These are phyloP conservation scores for Camponotus pennsylvanicus DNA, from an alignment of 1,140 invertebrate species.

Conservation along the genomic window DNA sequence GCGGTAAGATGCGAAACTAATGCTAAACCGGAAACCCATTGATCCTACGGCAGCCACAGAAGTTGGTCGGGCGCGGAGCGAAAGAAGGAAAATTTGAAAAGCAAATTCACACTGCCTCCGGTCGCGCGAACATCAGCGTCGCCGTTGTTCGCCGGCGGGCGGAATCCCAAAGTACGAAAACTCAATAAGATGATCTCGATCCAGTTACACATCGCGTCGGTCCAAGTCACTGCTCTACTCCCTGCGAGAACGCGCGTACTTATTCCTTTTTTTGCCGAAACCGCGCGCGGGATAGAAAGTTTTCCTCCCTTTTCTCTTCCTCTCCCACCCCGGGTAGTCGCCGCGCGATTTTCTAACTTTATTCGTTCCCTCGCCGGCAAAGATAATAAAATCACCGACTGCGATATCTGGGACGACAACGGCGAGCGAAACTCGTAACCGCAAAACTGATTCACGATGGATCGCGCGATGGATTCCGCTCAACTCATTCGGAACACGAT, in stretches of 20 bases:
- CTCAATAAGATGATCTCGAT: conserved; percentile 67
- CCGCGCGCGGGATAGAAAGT: conserved; percentile 46
- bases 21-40: conserved; percentile 56
- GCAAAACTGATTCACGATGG: conserved; percentile 28
- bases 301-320: conserved; percentile 12
- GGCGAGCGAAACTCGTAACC: conserved; percentile 21
- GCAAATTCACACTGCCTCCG: conserved; percentile 62
- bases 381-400: conserved; percentile 53
- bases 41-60: conserved; percentile 32
- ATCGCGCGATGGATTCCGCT: neutral
- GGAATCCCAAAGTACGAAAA: conserved; percentile 73
- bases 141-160: conserved; percentile 43
- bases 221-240: conserved; percentile 31
- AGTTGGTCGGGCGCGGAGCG: conserved; percentile 31
- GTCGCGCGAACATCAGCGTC: conserved; percentile 32
- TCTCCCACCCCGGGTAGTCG: neutral
- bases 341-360: conserved; percentile 58
- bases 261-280: conserved; percentile 33
- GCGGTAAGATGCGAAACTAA: conserved; percentile 15
- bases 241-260: neutral
- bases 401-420: conserved; percentile 14
- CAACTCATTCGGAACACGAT: conserved; percentile 13
- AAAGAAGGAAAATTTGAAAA: conserved; percentile 60
- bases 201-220: conserved; percentile 67
- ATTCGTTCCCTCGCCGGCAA: neutral